Evolutionary conservation across 2,113 vertebrate genomes (phyloP).

Genomic region (Phasianus colchicus): DNA sequence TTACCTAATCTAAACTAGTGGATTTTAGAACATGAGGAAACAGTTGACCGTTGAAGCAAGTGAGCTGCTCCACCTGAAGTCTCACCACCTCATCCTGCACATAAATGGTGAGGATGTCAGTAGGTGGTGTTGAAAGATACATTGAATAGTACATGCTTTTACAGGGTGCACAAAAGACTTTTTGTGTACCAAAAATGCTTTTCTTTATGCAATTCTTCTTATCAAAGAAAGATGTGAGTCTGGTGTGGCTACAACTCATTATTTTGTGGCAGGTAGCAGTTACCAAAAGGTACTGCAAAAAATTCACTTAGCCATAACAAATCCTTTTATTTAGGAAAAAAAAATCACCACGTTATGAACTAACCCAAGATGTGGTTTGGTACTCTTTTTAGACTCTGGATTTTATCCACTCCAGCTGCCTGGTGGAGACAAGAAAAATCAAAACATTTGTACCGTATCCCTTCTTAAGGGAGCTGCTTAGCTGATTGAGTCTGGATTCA

Average conservation of each 20-base stretch:
- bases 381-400: background rate
- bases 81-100: background rate
- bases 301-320: background rate
- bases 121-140: background rate
- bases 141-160: background rate
- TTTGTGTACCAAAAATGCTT: background rate
- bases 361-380: constrained; percentile 38
- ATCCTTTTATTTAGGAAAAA: constrained; percentile 34
- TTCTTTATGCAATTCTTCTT: background rate
- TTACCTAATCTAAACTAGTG: background rate
- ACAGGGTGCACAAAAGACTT: background rate
- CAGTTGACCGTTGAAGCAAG: background rate
- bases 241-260: background rate
- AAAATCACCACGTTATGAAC: background rate
- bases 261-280: background rate
- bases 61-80: background rate
- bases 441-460: constrained; percentile 10
- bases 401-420: constrained; percentile 56
- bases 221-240: background rate
- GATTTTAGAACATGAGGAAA: background rate
- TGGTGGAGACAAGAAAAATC: constrained; percentile 46
- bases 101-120: background rate
- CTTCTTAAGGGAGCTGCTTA: background rate
- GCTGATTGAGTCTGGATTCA: constrained; percentile 9
- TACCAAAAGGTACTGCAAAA: constrained; percentile 30